Conservation (phyloP, 1,140 invertebrate species). For the Drosophila seguyi region DNA sequence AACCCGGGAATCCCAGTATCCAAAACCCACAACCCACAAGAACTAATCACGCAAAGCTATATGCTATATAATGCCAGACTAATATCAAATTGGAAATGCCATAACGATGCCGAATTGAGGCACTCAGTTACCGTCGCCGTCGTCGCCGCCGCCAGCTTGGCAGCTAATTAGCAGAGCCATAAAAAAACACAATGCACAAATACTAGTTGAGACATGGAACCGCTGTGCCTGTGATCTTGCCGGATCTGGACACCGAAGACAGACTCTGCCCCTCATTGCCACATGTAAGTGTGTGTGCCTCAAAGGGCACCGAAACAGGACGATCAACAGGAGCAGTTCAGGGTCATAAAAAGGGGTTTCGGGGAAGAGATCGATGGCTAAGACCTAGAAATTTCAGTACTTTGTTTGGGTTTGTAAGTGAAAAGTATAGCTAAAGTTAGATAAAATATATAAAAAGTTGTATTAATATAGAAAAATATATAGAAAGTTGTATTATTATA, state of each 20-base stretch:
- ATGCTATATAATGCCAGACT: neutral
- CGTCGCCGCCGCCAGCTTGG: neutral
- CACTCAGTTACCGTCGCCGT: neutral
- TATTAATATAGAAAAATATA: too few relatives aligned
- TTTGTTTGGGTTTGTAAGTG: neutral
- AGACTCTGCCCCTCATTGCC: too few relatives aligned
- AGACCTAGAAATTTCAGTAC: neutral
- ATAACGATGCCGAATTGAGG: slow-evolving; percentile 3
- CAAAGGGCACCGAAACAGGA: slow-evolving; percentile 16
- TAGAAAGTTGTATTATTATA: too few relatives aligned
- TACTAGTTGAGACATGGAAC: slow-evolving; percentile 28
- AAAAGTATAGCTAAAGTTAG: neutral
- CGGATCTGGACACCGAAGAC: slow-evolving; percentile 21
- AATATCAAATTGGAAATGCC: slow-evolving; percentile 7
- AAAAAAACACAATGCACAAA: slow-evolving; percentile 64
- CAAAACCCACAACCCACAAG: too few relatives aligned
- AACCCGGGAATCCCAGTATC: too few relatives aligned
- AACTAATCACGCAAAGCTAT: neutral
- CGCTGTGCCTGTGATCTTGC: slow-evolving; percentile 52
- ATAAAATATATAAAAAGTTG: neutral
- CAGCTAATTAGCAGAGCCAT: slow-evolving; percentile 67
- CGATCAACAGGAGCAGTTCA: neutral
- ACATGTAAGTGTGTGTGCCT: neutral
- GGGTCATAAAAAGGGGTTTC: slow-evolving; percentile 17
- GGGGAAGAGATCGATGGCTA: neutral